A percentile compares a stretch with the other conserved stretches of the same genome.
Evolutionary conservation across 2,113 vertebrate genomes (phyloP).

Genomic region (Tetrax tetrax): DNA sequence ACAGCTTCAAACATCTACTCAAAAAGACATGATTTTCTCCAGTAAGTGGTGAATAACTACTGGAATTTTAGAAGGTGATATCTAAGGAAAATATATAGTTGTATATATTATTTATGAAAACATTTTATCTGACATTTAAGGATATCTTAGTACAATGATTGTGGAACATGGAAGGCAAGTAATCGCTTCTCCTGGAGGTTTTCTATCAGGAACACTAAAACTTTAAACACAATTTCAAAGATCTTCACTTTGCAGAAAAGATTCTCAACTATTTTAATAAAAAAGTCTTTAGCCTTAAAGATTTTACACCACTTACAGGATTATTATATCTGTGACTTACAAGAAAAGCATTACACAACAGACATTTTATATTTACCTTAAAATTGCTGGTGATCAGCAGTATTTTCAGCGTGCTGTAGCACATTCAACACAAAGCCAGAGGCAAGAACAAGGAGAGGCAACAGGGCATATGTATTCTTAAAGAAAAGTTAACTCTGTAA

Average conservation of each 20-base stretch:
- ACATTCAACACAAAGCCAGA: not conserved
- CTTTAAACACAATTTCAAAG: not conserved
- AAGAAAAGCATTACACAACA: not conserved
- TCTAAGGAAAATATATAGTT: constrained; percentile 26
- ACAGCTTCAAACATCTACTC: not conserved
- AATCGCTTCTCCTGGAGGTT: not conserved
- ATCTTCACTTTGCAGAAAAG: not conserved
- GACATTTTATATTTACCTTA: not conserved
- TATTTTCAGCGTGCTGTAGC: not conserved
- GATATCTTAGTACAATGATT: constrained; percentile 2
- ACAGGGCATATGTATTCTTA: not conserved
- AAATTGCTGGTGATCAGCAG: not conserved
- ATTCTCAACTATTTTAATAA: constrained; percentile 20
- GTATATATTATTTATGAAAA: constrained; percentile 62
- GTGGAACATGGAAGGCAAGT: not conserved
- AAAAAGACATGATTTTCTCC: not conserved
- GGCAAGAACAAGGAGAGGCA: not conserved
- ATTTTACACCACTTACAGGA: not conserved
- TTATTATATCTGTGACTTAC: not conserved
- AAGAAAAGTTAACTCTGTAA: not conserved
- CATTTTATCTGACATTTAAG: constrained; percentile 34
- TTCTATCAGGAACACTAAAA: not conserved
- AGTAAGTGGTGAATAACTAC: not conserved
- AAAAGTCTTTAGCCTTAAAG: not conserved
- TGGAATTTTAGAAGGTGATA: constrained; percentile 9